phyloP scores from a whole-genome alignment of 2,888 invertebrate genomes.

The Autographa pulchrina region DNA sequence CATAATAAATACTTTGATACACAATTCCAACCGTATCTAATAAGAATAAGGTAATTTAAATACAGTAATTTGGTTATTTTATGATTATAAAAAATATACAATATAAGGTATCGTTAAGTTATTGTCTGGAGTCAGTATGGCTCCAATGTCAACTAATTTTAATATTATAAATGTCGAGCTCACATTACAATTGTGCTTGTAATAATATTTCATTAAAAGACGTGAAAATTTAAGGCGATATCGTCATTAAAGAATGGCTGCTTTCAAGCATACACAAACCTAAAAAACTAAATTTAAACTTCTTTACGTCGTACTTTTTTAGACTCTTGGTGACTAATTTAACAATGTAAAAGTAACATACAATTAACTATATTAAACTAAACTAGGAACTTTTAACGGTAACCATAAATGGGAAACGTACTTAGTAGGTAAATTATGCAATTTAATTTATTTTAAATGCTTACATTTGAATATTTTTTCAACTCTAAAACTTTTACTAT shows the following conservation, averaged over 20 bases:
- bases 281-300: background rate
- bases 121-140: background rate
- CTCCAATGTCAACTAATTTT: background rate
- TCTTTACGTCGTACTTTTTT: background rate
- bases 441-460: constrained; percentile 42
- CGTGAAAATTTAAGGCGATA: background rate
- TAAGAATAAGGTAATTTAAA: background rate
- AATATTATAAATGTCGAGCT: background rate
- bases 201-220: background rate
- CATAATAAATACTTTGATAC: background rate
- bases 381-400: constrained; percentile 57
- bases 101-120: background rate
- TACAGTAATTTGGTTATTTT: background rate
- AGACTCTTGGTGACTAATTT: constrained; percentile 2
- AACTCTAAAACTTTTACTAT: constrained; percentile 19
- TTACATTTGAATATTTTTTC: constrained; percentile 18
- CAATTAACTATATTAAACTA: constrained; percentile 27
- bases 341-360: constrained; percentile 17
- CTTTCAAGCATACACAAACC: background rate
- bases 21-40: background rate
- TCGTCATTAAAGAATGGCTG: background rate
- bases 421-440: constrained; percentile 33
- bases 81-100: background rate
- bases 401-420: constrained; percentile 37
- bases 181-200: background rate